Conservation (phyloP, 2,888 invertebrate species). For the Eilema griseolum region DNA sequence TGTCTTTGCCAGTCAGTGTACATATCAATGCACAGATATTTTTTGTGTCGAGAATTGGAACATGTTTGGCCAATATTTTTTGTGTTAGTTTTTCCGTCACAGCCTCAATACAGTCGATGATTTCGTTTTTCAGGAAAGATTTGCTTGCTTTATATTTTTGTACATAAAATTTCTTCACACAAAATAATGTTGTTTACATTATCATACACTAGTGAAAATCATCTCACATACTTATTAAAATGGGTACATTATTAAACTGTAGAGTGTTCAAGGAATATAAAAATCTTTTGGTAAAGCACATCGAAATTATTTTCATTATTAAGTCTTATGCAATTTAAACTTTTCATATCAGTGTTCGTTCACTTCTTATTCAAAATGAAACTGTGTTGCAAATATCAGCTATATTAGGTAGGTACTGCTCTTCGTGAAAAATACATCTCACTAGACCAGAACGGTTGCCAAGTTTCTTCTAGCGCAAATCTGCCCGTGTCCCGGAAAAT, state of each 20-base stretch:
- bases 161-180: too few relatives aligned
- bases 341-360: not conserved
- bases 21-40: not conserved
- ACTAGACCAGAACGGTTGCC: constrained; percentile 59
- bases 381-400: not conserved
- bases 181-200: too few relatives aligned
- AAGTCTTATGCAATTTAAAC: not conserved
- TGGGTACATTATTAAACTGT: too few relatives aligned
- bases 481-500: constrained; percentile 66
- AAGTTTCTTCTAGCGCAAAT: constrained; percentile 66
- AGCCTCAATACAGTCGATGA: constrained; percentile 5
- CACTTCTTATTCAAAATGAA: not conserved
- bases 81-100: not conserved
- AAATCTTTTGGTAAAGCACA: too few relatives aligned
- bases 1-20: not conserved
- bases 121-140: not conserved
- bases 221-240: too few relatives aligned
- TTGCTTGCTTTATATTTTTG: not conserved
- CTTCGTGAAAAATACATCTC: constrained; percentile 61
- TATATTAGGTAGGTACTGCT: constrained; percentile 23
- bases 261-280: too few relatives aligned
- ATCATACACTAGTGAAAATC: too few relatives aligned
- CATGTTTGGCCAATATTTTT: not conserved
- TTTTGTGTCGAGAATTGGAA: not conserved
- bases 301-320: not conserved